Base-by-base conservation (phyloP, 2,113 vertebrate species). In the Tursiops truncatus region DNA sequence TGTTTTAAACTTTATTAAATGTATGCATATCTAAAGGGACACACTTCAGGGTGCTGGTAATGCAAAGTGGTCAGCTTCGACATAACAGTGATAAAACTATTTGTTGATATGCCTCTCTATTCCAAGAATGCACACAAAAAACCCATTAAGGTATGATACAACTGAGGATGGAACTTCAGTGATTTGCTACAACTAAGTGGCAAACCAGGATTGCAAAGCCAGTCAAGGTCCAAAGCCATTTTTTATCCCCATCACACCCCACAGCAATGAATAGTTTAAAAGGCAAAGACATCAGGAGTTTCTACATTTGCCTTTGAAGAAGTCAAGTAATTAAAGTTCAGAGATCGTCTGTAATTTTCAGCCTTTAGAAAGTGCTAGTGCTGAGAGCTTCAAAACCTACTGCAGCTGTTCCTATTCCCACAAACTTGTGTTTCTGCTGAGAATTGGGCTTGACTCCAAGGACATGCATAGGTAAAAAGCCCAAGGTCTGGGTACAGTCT, bases 401-500 rank as follows among this genome's bases (percentile, higher is more conserved):
- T 81, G 89, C 92, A 97, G 95, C 94, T 97, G 87, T 74, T 94
- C 31, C 41, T 89, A 9, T 82, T 89, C 36, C 74, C 79, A 7
- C 38, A 88, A 95, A 97, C 96, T 73, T 95, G 74, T 93, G 86
- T 71, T 92, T 96, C 96, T 98, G 92, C 87, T 96, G 96, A 98
- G 95, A 81, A n/a, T 58, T 73, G 96, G 97, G 96, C 97, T 94
- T 4, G 15, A 12, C 6, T 91, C 95, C 96, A 97, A 93, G 86
- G 21, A 95, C 36, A 71, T 8, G 84, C 63, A 83, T 25, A 80
- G 91, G 76, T 94, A 94, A 95, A 95, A 95, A 97, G 97, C 70
- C 33, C 28, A 91, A 97, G 86, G 82, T 33, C 81, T 53, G 50
- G 12, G 4, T 26, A 67, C 50, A 33, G 38, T 73, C 47, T 96